Base-by-base conservation (phyloP, 2,888 invertebrate species). In the Pandemis corylana region DNA sequence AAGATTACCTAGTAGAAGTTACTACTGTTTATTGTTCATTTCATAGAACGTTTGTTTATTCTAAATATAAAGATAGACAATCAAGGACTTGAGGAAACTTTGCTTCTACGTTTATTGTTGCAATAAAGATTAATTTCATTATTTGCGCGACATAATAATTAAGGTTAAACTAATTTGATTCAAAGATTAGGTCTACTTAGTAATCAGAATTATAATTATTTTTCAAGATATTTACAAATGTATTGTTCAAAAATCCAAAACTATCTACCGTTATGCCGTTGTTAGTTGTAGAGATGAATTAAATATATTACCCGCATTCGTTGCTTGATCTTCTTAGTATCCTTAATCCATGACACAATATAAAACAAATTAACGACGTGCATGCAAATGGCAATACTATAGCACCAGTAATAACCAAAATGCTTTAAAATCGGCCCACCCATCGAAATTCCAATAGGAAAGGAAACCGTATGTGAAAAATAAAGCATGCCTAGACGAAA, bases 321-420 rank as follows among this genome's bases (percentile, higher is more conserved):
- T 61, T 83, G 82, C 7, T 61, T 71, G 7, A 71, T 83, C 64
- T 81, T 80, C 20, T 68, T 63, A 0, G 81, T 81, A 76, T 85
- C 83, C 63, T 78, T 77, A 10, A 85, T 41, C 7, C 75, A 69
- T 20, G 81, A 79, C 9, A 72, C 61, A 20, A 79, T 82, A 36
- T 84, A 85, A 0, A 78, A 9, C 51, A 83, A 53, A 75, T 83
- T 84, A 5, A 82, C 46, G 6, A 78, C 0, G 68, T 83, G 80
- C 7, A 85, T 36, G 1, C 70, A 44, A 41, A 80, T 69, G 2
- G 83, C 69, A 6, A 81, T 68, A 20, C 80, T 81, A 63, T 82
- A 86, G 20, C 80, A 78, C 63, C 70, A 75, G 15, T 75, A 77
- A 84, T 96, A 85, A 9, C 84, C 84, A 44, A 77, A 76, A 7